Conservation (phyloP, 2,888 invertebrate genomes). For the Eupithecia exiguata region DNA sequence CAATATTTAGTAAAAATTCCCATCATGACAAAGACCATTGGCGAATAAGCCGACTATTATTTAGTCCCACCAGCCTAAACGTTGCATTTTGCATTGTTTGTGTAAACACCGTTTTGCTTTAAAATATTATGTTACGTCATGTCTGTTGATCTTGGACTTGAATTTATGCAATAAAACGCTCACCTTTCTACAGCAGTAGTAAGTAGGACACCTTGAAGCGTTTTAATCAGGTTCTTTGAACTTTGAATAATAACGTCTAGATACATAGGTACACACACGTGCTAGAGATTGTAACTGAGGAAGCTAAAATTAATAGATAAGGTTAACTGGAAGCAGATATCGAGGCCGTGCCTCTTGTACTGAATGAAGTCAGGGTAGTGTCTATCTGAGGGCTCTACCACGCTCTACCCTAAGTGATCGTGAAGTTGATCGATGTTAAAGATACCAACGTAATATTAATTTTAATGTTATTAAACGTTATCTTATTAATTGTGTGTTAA, state of each 20-base stretch:
- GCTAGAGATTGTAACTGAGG: too few relatives aligned
- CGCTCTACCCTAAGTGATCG: not conserved
- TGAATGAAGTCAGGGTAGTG: not conserved
- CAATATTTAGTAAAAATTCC: not conserved
- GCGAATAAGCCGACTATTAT: not conserved
- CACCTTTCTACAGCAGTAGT: slow-evolving; percentile 14
- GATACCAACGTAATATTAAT: too few relatives aligned
- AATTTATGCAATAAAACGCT: slow-evolving; percentile 22
- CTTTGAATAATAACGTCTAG: slow-evolving; percentile 4
- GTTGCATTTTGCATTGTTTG: not conserved
- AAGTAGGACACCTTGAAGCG: slow-evolving; percentile 20
- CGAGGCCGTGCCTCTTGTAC: too few relatives aligned
- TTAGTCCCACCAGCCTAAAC: not conserved
- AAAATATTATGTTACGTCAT: slow-evolving; percentile 20
- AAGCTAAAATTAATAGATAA: too few relatives aligned
- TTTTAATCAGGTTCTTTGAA: slow-evolving; percentile 24
- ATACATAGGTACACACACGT: not conserved
- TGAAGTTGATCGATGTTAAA: too few relatives aligned
- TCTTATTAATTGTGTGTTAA: too few relatives aligned
- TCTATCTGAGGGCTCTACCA: not conserved
- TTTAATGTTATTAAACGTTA: too few relatives aligned
- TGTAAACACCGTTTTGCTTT: not conserved
- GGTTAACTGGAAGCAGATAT: too few relatives aligned
- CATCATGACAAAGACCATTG: not conserved
- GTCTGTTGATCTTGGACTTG: slow-evolving; percentile 33